Evolutionary conservation across 2,888 invertebrate genomes (phyloP).

Genomic region (Folsomia manolachei): DNA sequence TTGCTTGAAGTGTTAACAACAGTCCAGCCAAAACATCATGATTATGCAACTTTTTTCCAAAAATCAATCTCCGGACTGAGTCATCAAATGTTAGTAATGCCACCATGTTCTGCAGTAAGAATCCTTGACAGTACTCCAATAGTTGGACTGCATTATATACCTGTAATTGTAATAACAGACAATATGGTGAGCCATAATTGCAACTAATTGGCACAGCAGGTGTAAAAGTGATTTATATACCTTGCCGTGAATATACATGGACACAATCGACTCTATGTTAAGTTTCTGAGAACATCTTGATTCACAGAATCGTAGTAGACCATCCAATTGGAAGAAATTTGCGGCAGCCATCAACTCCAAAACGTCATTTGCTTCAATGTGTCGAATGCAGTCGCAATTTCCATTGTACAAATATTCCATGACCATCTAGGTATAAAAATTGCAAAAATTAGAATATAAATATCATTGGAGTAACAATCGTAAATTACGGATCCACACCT

Average conservation of each 20-base stretch:
- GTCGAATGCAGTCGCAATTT: constrained; percentile 69
- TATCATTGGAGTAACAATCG: not conserved
- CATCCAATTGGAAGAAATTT: constrained; percentile 84
- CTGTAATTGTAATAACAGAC: constrained; percentile 56
- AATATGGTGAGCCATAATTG: not conserved
- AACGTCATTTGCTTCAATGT: constrained; percentile 75
- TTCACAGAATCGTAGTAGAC: constrained; percentile 79
- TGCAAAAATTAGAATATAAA: not conserved
- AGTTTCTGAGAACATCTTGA: constrained; percentile 79
- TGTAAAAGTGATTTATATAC: constrained; percentile 56
- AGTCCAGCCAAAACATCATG: constrained; percentile 84
- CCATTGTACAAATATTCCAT: constrained; percentile 92
- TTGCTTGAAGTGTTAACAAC: constrained; percentile 73
- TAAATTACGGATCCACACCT: no score
- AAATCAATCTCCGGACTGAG: constrained; percentile 79
- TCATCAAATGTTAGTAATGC: constrained; percentile 87
- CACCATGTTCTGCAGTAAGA: constrained; percentile 88
- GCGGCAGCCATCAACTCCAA: constrained; percentile 87
- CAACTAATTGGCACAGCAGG: constrained; percentile 2
- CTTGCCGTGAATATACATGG: constrained; percentile 90
- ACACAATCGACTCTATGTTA: constrained; percentile 82
- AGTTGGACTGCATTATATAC: constrained; percentile 83
- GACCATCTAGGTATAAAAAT: constrained; percentile 64
- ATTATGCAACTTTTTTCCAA: constrained; percentile 83
- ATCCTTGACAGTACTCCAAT: constrained; percentile 85